Evolutionary conservation across 2,888 invertebrate species (phyloP), one percentile per base, ranked within the genome.

Genomic region (Furcula furcula): DNA sequence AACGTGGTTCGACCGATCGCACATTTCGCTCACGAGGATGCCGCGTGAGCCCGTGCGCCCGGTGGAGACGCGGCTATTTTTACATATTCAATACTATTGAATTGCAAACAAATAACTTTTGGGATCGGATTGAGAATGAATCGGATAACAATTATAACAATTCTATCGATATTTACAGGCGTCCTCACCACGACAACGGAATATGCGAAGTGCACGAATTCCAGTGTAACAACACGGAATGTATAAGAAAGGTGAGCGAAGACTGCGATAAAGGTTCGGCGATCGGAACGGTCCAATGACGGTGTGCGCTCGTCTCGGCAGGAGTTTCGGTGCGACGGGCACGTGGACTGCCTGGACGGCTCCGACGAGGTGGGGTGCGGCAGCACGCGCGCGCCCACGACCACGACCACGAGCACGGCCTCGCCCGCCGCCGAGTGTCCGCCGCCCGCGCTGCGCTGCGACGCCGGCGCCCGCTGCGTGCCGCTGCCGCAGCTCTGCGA

Each of bases 401-500:
- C 50, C 16, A 13, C 44, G 13, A 55, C 18, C 13, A 3, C 44
- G 22, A 5, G 40, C 27, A 7, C 48, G 28, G 31, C 52, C 41
- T 18, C 35, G 7, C 49, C 32, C 31, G 27, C 38, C 36, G 18
- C 41, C 40, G 80, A 77, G 35, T 85, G 89, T 28, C 63, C 72
- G n/a, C 58, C 84, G 60, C 94, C 94, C 0, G 89, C 91, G 58
- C 84, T 93, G 36, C 58, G 88, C 36, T 97, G 96, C 79, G 91
- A 92, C 65, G 92, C 93, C 62, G 90, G 82, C 36, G 92, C 93
- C 12, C 90, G 91, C 59, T 97, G 97, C 76, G 91, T 97, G 44
- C 85, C 91, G 25, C 92, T 94, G 7, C 84, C 87, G 32, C 91
- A 93, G 68, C 90, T 95, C 14, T 97, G 97, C 76, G 94, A 97